These are phyloP conservation scores for Manis crassicaudata DNA, from an alignment of 2,797 vertebrate genomes.

Conservation along the genomic window DNA sequence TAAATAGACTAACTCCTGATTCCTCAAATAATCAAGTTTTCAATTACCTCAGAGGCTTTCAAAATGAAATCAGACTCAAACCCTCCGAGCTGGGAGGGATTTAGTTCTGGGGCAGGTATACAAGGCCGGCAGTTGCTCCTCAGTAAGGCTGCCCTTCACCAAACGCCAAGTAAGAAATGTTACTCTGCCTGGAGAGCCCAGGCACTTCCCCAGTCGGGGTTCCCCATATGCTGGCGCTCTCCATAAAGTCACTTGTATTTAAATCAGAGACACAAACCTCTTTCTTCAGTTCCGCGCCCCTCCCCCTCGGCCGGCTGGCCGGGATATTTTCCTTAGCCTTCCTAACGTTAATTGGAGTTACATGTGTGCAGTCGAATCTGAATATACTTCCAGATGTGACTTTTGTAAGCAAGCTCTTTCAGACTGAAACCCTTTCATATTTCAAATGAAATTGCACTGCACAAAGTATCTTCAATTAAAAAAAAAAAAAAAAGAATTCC, in stretches of 20 bases:
- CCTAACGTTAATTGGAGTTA: slow-evolving; percentile 85
- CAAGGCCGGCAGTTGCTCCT: slow-evolving; percentile 78
- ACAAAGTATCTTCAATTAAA: slow-evolving; percentile 58
- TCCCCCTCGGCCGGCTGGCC: slow-evolving; percentile 72
- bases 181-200: slow-evolving; percentile 76
- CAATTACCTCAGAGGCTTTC: neutral
- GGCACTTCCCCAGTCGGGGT: slow-evolving; percentile 77
- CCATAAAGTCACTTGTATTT: slow-evolving; percentile 85
- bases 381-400: slow-evolving; percentile 85
- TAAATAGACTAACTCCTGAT: neutral
- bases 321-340: slow-evolving; percentile 84
- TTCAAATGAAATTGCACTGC: slow-evolving; percentile 43
- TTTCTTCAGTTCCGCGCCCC: slow-evolving; percentile 64
- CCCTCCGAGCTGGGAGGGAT: neutral
- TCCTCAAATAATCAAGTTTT: neutral
- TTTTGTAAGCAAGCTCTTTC: slow-evolving; percentile 81
- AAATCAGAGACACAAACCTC: slow-evolving; percentile 84
- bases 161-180: slow-evolving; percentile 80
- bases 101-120: slow-evolving; percentile 49
- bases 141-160: slow-evolving; percentile 76
- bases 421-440: slow-evolving; percentile 27
- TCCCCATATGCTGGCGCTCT: slow-evolving; percentile 81
- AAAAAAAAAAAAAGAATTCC: slow-evolving; percentile 38
- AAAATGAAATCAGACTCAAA: neutral
- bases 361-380: slow-evolving; percentile 83